A percentile compares a stretch with the other conserved stretches of the same genome.
Evolutionary conservation across 1,140 invertebrate genomes (phyloP).

Genomic region (Orchesella cincta): DNA sequence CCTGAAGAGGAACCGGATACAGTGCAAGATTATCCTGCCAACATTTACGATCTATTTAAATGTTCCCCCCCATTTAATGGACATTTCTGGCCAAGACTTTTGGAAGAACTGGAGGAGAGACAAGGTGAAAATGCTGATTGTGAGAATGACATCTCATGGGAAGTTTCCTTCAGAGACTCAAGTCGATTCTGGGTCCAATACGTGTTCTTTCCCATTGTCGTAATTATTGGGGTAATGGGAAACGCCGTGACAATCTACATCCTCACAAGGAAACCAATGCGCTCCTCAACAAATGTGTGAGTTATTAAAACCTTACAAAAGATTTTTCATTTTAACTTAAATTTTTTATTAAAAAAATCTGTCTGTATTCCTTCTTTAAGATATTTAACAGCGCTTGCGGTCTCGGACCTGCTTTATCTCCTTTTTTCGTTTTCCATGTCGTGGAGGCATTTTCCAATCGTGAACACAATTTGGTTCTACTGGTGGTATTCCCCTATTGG

Average conservation of each 20-base stretch:
- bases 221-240: slow-evolving; percentile 69
- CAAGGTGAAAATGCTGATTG: too few relatives aligned
- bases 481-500: slow-evolving; percentile 61
- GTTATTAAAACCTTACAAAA: too few relatives aligned
- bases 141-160: slow-evolving; percentile 39
- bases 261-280: slow-evolving; percentile 71
- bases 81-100: too few relatives aligned
- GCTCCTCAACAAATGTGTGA: slow-evolving; percentile 70
- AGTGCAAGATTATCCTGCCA: too few relatives aligned
- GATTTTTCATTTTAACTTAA: too few relatives aligned
- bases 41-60: too few relatives aligned
- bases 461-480: slow-evolving; percentile 61
- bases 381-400: slow-evolving; percentile 72
- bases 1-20: too few relatives aligned
- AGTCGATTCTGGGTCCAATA: slow-evolving; percentile 67
- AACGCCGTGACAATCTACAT: slow-evolving; percentile 74
- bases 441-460: slow-evolving; percentile 63
- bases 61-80: too few relatives aligned
- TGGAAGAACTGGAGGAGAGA: too few relatives aligned
- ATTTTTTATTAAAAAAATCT: too few relatives aligned
- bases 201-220: slow-evolving; percentile 69
- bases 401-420: slow-evolving; percentile 72
- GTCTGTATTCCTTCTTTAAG: too few relatives aligned
- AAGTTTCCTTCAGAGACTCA: slow-evolving; percentile 53
- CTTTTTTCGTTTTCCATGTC: slow-evolving; percentile 68